Percentiles rank a stretch among this genome's conserved stretches.
Conservation (phyloP, 2,888 invertebrate genomes). For the Orgyia antiqua region DNA sequence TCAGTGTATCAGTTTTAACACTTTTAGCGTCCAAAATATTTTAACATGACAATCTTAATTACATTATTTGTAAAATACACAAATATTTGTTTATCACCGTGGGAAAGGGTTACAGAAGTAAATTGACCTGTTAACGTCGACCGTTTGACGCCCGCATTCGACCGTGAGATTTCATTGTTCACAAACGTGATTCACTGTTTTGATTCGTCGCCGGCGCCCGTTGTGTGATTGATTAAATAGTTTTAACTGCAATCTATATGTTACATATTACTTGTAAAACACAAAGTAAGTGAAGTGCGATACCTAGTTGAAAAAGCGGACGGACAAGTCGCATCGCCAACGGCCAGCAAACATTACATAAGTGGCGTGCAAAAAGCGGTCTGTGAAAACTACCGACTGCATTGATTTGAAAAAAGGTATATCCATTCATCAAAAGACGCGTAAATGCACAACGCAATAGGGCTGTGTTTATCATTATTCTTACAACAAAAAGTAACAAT, state of each 20-base stretch:
- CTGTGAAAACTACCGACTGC: conserved; percentile 41
- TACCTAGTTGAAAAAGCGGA: conserved; percentile 19
- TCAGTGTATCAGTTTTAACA: no score
- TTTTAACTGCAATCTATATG: conserved; percentile 42
- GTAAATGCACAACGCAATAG: conserved; percentile 33
- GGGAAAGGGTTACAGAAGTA: conserved; percentile 64
- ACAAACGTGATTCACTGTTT: conserved; percentile 64
- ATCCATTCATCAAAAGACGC: conserved; percentile 62
- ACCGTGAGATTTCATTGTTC: conserved; percentile 72
- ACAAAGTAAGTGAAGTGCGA: conserved; percentile 25
- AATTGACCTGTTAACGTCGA: conserved; percentile 70
- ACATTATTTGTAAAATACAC: conserved; percentile 34
- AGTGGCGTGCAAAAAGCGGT: conserved; percentile 37
- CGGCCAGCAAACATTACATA: conserved; percentile 30
- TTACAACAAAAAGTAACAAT: conserved; percentile 9
- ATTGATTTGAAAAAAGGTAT: conserved; percentile 52
- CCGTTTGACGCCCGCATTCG: conserved; percentile 69
- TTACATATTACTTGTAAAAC: conserved; percentile 25
- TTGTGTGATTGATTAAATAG: conserved; percentile 59
- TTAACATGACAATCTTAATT: conserved; percentile 35
- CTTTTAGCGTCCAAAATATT: no score
- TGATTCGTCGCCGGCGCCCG: conserved; percentile 58
- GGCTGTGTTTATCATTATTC: conserved; percentile 21
- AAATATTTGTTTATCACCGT: conserved; percentile 60
- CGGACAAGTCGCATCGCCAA: conserved; percentile 9